Base-by-base conservation (phyloP, 1,140 invertebrate species). In the Aphaenogaster ashmeadi region DNA sequence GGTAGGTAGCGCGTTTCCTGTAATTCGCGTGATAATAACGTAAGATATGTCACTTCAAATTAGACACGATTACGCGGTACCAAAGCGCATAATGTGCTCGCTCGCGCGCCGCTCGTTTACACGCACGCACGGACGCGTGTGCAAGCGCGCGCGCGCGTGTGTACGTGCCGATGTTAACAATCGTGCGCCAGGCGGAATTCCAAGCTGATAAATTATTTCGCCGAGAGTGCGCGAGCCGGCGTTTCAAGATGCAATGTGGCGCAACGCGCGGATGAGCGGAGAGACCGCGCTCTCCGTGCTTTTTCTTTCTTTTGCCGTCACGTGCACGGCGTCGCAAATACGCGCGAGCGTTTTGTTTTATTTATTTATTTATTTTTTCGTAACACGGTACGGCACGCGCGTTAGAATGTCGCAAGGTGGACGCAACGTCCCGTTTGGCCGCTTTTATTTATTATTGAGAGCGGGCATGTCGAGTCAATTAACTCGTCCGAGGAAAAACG, bases 401-500 rank as follows among this genome's bases (percentile, higher is more conserved):
- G 36, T 41, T 41, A 80, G 85, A 74, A 87, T 87, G 80, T 60
- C 13, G 60, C 56, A 56, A 62, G 84, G 72, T 64, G 54, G 69
- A 72, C 83, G 44, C 41, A 58, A 87, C 36, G 69, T 87, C 58
- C 79, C n/a, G 60, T 50, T 87, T 21, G 86, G 54, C 60, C 56
- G 67, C 71, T 90, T 88, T 88, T 81, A 89, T 90, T 90, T 87
- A 90, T 89, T 74, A 54, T 66, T 52, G 52, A 54, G 66, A 41
- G 47, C 75, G 74, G 50, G 67, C 86, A 54, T 75, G 88, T 90
- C 62, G 62, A 88, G 86, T 90, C 89, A 90, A 90, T 90, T 90
- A 90, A 90, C 89, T 84, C 80, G 89, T 62, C 75, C 74, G 50
- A 13, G 47, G 80, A 75, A 90, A 85, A 88, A 88, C 50, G 54